A percentile compares a stretch with the other conserved stretches of the same genome.
phyloP scores from a whole-genome alignment of 2,797 vertebrate genomes.

The Cirrhinus molitorella region DNA sequence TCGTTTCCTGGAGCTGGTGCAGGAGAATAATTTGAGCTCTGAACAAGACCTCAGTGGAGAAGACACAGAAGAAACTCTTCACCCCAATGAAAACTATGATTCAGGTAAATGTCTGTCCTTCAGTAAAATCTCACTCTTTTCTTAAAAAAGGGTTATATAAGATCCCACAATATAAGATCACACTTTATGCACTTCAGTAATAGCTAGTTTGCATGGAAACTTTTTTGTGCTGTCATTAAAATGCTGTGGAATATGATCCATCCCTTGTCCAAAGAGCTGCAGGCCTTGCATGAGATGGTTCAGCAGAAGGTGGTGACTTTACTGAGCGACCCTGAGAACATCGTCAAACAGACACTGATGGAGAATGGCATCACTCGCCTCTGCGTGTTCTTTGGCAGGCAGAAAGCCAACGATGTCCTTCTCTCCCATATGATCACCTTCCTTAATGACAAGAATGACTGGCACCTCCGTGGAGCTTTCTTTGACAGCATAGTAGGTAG shows the following conservation, averaged over 20 bases:
- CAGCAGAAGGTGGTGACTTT: slow-evolving; percentile 99
- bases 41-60: slow-evolving; percentile 91
- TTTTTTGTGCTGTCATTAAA: not conserved
- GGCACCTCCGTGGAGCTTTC: slow-evolving; percentile 96
- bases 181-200: not conserved
- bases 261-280: slow-evolving; percentile 82
- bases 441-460: slow-evolving; percentile 98
- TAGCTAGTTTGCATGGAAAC: not conserved
- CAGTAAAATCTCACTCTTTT: not conserved
- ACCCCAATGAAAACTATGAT: slow-evolving; percentile 95
- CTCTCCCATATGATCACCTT: slow-evolving; percentile 99
- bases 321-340: slow-evolving; percentile 97
- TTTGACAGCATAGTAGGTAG: slow-evolving; percentile 98
- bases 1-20: slow-evolving; percentile 95
- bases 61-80: slow-evolving; percentile 89
- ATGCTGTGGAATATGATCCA: slow-evolving; percentile 11
- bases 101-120: slow-evolving; percentile 80
- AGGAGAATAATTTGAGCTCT: slow-evolving; percentile 92
- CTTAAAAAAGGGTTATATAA: too few species aligned
- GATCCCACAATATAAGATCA: not conserved
- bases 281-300: slow-evolving; percentile 98
- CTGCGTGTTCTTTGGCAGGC: slow-evolving; percentile 97
- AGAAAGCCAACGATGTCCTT: slow-evolving; percentile 97
- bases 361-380: slow-evolving; percentile 97
- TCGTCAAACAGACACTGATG: slow-evolving; percentile 97